These are phyloP conservation scores for Agrotis puta DNA, from an alignment of 2,888 invertebrate genomes.

Conservation along the genomic window DNA sequence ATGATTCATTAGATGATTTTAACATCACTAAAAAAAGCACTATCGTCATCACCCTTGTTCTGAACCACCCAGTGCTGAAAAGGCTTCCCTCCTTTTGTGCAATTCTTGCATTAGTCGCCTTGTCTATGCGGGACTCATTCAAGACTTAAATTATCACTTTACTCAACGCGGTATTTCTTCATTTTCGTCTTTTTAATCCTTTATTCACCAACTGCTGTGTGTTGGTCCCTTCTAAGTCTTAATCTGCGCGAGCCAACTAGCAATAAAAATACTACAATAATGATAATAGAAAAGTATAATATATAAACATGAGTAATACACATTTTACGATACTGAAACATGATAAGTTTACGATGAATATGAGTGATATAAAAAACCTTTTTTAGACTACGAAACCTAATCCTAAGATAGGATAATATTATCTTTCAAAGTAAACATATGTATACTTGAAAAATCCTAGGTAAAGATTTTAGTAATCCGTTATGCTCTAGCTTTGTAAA, in stretches of 20 bases:
- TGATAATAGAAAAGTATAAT: slow-evolving; percentile 17
- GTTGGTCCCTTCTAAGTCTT: too few relatives aligned
- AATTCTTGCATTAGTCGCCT: too few relatives aligned
- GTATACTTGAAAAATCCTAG: slow-evolving; percentile 27
- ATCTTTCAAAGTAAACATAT: slow-evolving; percentile 24
- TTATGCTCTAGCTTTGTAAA: slow-evolving; percentile 20
- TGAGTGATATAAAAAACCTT: slow-evolving; percentile 13
- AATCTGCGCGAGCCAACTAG: neutral
- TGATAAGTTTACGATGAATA: slow-evolving; percentile 22
- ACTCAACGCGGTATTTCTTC: neutral
- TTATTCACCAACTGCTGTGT: too few relatives aligned
- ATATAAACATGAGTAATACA: slow-evolving; percentile 1
- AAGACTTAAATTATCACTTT: neutral
- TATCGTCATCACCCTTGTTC: too few relatives aligned
- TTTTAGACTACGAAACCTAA: slow-evolving; percentile 35
- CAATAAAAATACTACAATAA: neutral
- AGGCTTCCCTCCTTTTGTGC: too few relatives aligned
- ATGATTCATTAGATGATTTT: too few relatives aligned
- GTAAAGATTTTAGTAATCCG: slow-evolving; percentile 28
- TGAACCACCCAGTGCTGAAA: too few relatives aligned
- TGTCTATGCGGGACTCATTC: neutral
- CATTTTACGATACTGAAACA: slow-evolving; percentile 17
- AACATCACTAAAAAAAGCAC: too few relatives aligned
- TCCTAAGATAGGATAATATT: slow-evolving; percentile 31
- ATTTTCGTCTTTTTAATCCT: too few relatives aligned